These are phyloP conservation scores for Morone chrysops DNA, from an alignment of 2,113 vertebrate species.

Conservation along the genomic window DNA sequence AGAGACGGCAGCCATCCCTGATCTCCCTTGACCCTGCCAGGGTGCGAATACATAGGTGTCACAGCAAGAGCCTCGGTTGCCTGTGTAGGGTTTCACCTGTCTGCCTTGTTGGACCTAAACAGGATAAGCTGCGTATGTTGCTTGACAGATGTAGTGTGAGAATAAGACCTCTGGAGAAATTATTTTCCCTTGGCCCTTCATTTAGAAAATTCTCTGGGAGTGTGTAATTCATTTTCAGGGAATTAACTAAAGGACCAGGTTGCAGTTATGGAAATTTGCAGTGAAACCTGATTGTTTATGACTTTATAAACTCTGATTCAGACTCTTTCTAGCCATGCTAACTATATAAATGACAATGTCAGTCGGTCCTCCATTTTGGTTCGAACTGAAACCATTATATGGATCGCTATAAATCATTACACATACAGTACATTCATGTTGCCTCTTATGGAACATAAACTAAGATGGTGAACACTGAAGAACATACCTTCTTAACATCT, in stretches of 20 bases:
- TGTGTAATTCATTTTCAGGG: slow-evolving; percentile 17
- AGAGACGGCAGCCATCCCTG: slow-evolving; percentile 9
- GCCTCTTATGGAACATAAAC: neutral
- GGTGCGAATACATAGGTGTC: slow-evolving; percentile 32
- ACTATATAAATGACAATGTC: neutral
- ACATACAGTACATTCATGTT: neutral
- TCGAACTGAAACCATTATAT: neutral
- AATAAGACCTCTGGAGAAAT: slow-evolving; percentile 45
- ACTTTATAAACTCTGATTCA: slow-evolving; percentile 15
- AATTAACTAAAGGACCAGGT: slow-evolving; percentile 16
- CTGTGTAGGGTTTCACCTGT: slow-evolving; percentile 57
- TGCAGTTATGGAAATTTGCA: slow-evolving; percentile 22
- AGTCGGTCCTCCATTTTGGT: neutral
- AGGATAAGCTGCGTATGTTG: neutral
- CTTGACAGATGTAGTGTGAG: slow-evolving; percentile 35
- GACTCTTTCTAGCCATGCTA: neutral
- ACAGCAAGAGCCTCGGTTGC: slow-evolving; percentile 27
- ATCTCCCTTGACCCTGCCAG: slow-evolving; percentile 36
- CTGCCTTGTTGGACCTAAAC: slow-evolving; percentile 12
- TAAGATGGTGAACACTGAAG: neutral
- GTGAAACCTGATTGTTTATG: slow-evolving; percentile 31
- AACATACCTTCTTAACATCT: neutral
- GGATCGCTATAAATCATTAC: neutral
- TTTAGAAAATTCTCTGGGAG: slow-evolving; percentile 27
- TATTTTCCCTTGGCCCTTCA: slow-evolving; percentile 22